Evolutionary conservation across 2,797 vertebrate genomes (phyloP).

Genomic region (Oryzias sinensis): DNA sequence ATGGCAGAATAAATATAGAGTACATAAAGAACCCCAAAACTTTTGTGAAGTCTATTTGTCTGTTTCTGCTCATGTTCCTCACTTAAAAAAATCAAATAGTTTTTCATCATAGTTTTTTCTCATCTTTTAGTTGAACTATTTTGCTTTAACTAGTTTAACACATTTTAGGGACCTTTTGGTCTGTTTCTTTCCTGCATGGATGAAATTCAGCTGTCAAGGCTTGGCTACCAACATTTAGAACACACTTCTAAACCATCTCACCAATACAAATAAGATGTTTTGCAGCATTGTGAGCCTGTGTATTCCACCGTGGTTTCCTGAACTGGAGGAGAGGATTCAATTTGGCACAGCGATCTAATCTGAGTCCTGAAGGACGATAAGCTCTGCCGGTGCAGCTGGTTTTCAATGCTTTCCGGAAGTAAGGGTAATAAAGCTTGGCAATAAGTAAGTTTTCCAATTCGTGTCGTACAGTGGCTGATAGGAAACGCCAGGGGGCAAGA

Average conservation of each 20-base stretch:
- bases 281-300: slow-evolving; percentile 53
- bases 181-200: too few relatives aligned
- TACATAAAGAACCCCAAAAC: too few relatives aligned
- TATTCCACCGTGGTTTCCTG: slow-evolving; percentile 58
- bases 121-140: too few relatives aligned
- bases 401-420: slow-evolving; percentile 61
- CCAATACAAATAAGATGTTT: slow-evolving; percentile 57
- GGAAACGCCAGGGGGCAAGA: slow-evolving; percentile 33
- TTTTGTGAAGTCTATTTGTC: too few relatives aligned
- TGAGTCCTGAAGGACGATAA: slow-evolving; percentile 71
- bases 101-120: too few relatives aligned
- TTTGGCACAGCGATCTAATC: slow-evolving; percentile 81
- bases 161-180: too few relatives aligned
- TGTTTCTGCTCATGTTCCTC: too few relatives aligned
- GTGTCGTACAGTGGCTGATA: slow-evolving; percentile 63
- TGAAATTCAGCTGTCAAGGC: slow-evolving; percentile 30
- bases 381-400: slow-evolving; percentile 47
- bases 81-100: too few relatives aligned
- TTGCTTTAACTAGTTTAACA: too few relatives aligned
- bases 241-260: slow-evolving; percentile 26
- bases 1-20: too few relatives aligned
- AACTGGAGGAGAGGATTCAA: slow-evolving; percentile 63
- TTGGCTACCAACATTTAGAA: slow-evolving; percentile 18
- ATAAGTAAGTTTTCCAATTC: slow-evolving; percentile 69
- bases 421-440: slow-evolving; percentile 66